Conservation (phyloP, 1,140 invertebrate genomes). For the Augochlora pura region DNA sequence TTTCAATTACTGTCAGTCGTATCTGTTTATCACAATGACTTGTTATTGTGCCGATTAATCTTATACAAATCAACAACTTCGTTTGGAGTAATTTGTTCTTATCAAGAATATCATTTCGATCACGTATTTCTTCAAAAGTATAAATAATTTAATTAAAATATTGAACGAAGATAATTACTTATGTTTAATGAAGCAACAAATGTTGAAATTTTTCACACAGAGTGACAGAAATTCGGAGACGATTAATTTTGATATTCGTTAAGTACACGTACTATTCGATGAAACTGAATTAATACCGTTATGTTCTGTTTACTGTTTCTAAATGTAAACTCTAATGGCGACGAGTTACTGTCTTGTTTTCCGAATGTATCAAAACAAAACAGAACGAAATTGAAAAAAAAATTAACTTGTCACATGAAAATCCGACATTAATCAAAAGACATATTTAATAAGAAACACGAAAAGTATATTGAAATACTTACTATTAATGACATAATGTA, state of each 20-base stretch:
- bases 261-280: neutral
- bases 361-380: neutral
- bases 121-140: neutral
- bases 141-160: neutral
- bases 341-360: neutral
- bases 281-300: neutral
- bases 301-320: neutral
- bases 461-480: constrained; percentile 3
- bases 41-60: neutral
- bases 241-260: neutral
- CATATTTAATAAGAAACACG: neutral
- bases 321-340: neutral
- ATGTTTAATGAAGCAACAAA: neutral
- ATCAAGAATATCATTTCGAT: neutral
- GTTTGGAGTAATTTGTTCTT: neutral
- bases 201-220: neutral
- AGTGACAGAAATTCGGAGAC: neutral
- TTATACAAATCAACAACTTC: neutral
- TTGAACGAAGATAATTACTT: neutral
- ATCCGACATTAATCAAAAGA: neutral
- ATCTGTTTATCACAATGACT: neutral
- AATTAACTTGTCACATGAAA: neutral
- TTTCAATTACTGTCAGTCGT: neutral
- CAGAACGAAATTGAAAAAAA: neutral
- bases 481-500: constrained; percentile 3